These are phyloP conservation scores for Sebastes variabilis DNA, from an alignment of 2,797 vertebrate species.

Conservation along the genomic window DNA sequence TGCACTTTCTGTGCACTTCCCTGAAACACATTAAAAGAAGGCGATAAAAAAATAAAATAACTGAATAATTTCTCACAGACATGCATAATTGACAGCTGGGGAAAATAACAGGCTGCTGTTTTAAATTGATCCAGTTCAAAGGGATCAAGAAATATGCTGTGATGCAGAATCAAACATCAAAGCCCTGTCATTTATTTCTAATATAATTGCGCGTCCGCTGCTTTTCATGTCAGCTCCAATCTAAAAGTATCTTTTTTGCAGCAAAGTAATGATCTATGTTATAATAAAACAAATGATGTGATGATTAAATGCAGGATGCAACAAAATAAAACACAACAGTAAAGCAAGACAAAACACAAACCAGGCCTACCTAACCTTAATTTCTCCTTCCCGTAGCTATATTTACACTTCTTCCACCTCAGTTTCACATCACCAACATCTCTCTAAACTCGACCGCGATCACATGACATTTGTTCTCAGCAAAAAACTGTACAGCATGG, in stretches of 20 bases:
- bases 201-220: slow-evolving; percentile 2
- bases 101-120: slow-evolving; percentile 2
- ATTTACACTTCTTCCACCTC: background rate
- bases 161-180: slow-evolving; percentile 18
- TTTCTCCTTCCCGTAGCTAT: background rate
- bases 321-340: background rate
- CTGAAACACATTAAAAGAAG: background rate
- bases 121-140: slow-evolving; percentile 32
- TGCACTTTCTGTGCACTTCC: background rate
- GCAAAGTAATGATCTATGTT: background rate
- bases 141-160: slow-evolving; percentile 4
- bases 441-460: background rate
- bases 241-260: slow-evolving; percentile 7
- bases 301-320: background rate
- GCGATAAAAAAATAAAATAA: background rate
- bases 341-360: background rate
- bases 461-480: slow-evolving; percentile 38
- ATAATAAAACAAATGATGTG: background rate
- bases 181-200: slow-evolving; percentile 6
- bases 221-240: slow-evolving; percentile 27
- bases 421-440: slow-evolving; percentile 3
- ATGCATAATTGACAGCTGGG: slow-evolving; percentile 22
- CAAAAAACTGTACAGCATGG: slow-evolving; percentile 4
- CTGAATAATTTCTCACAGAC: background rate
- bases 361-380: background rate